A percentile compares a stretch with the other conserved stretches of the same genome.
phyloP scores from a whole-genome alignment of 2,888 invertebrate genomes.

The Pyrocoelia pectoralis region DNA sequence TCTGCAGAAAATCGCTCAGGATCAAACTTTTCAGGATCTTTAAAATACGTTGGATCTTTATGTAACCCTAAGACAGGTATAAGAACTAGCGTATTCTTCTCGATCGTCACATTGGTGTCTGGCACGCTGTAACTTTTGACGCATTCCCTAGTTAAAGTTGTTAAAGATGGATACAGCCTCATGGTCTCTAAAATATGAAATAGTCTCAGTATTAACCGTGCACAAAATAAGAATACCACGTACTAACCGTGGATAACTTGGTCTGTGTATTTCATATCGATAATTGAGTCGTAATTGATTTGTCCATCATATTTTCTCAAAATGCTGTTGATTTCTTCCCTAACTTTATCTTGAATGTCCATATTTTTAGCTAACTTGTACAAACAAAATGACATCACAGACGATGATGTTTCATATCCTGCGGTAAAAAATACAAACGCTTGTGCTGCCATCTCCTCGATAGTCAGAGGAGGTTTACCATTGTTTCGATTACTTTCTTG shows the following conservation, averaged over 20 bases:
- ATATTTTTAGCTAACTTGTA: conserved; percentile 47
- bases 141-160: conserved; percentile 16
- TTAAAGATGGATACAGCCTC: conserved; percentile 15
- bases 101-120: not conserved
- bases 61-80: too few species aligned
- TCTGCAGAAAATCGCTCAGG: not conserved
- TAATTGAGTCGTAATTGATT: conserved; percentile 40
- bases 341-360: conserved; percentile 39
- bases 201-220: too few species aligned
- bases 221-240: too few species aligned
- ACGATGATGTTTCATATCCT: conserved; percentile 46
- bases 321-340: conserved; percentile 35
- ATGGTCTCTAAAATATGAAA: conserved; percentile 13
- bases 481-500: conserved; percentile 51
- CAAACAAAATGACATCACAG: conserved; percentile 43
- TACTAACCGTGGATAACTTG: conserved; percentile 40
- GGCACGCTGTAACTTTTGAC: conserved; percentile 9
- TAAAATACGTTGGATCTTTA: too few species aligned
- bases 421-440: conserved; percentile 46
- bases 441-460: too few species aligned
- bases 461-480: conserved; percentile 29
- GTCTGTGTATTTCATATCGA: conserved; percentile 41
- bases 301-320: conserved; percentile 41
- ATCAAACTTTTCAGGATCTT: not conserved
- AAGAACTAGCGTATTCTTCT: conserved; percentile 9